These are phyloP conservation scores for Sebastes cheni DNA, from an alignment of 2,797 vertebrate species.

Conservation along the genomic window DNA sequence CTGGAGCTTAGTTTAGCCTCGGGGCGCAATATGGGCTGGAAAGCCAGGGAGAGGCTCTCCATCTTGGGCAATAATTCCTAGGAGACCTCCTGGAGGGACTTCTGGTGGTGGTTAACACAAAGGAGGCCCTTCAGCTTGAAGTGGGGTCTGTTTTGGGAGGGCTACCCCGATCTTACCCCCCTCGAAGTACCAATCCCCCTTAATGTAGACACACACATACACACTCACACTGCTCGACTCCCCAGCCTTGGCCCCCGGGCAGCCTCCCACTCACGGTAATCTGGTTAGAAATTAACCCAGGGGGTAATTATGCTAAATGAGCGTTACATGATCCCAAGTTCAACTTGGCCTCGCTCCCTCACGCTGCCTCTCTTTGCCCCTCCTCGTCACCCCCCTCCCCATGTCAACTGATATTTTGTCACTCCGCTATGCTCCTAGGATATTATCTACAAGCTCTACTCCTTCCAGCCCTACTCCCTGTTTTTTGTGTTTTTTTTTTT, in stretches of 20 bases:
- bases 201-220: constrained; percentile 31
- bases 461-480: background rate
- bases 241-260: constrained; percentile 19
- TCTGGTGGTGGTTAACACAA: constrained; percentile 73
- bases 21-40: constrained; percentile 48
- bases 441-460: constrained; percentile 35
- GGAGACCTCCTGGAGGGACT: constrained; percentile 71
- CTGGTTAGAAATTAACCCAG: constrained; percentile 76
- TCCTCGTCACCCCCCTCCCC: background rate
- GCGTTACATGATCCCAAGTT: constrained; percentile 59
- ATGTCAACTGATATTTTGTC: constrained; percentile 15
- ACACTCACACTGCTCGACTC: constrained; percentile 7
- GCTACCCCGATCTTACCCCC: constrained; percentile 38
- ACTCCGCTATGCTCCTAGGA: background rate
- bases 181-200: constrained; percentile 32
- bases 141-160: constrained; percentile 70
- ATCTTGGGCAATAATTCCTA: constrained; percentile 67
- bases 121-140: constrained; percentile 74
- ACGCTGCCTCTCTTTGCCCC: background rate
- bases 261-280: constrained; percentile 57
- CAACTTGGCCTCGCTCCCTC: constrained; percentile 28
- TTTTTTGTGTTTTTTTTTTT: background rate
- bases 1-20: constrained; percentile 43
- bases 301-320: constrained; percentile 77
- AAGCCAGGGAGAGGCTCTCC: constrained; percentile 58